Evolutionary conservation across 1,140 invertebrate genomes (phyloP).

Genomic region (Pseudachorutes palmiensis): DNA sequence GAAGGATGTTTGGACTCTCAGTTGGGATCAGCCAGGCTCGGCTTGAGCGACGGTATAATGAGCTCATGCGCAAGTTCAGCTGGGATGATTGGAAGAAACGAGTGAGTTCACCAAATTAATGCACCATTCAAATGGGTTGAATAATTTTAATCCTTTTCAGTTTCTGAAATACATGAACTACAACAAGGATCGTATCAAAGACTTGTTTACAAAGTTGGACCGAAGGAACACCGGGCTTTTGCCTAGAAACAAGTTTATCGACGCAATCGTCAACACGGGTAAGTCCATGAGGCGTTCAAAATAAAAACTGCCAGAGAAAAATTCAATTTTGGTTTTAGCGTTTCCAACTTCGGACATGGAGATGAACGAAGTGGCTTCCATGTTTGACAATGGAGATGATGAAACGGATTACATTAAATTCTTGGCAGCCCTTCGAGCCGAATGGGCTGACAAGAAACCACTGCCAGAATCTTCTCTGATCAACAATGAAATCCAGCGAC

Average conservation of each 20-base stretch:
- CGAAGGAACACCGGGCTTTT: constrained; percentile 95
- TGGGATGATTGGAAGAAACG: constrained; percentile 99
- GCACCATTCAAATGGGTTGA: background rate
- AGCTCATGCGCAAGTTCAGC: constrained; percentile 93
- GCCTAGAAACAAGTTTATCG: constrained; percentile 92
- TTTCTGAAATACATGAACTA: constrained; percentile 99
- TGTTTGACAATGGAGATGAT: constrained; percentile 69
- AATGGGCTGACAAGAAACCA: constrained; percentile 83
- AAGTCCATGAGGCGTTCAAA: constrained; percentile 42
- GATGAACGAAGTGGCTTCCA: constrained; percentile 96
- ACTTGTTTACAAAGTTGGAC: constrained; percentile 97
- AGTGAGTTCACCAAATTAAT: constrained; percentile 47
- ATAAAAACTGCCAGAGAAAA: constrained; percentile 9
- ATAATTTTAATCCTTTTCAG: constrained; percentile 45
- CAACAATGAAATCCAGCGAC: constrained; percentile 92
- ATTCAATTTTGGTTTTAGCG: constrained; percentile 51
- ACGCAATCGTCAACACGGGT: constrained; percentile 97
- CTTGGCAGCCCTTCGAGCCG: constrained; percentile 87
- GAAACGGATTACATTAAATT: constrained; percentile 98
- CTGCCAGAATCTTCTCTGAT: constrained; percentile 85
- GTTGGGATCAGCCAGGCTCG: constrained; percentile 90
- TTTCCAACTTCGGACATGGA: constrained; percentile 94
- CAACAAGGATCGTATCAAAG: constrained; percentile 95
- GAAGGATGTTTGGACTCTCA: constrained; percentile 90
- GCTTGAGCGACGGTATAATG: constrained; percentile 82